A percentile compares a stretch with the other conserved stretches of the same genome.
phyloP scores from a whole-genome alignment of 1,140 invertebrate genomes.

The Calliopsis andreniformis region DNA sequence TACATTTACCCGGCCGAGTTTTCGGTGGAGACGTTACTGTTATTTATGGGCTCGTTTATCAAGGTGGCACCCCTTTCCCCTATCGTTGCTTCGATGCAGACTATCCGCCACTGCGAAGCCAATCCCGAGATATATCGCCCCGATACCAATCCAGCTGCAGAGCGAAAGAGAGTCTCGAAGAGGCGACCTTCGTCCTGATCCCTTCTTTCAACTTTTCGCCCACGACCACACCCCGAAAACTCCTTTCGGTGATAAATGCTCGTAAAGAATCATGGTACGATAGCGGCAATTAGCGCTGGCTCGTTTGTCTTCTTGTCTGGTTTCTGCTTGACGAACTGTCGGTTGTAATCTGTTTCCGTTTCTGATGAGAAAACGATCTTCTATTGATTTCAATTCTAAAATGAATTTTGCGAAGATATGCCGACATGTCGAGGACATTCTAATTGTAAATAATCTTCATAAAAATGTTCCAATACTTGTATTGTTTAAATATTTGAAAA shows the following conservation, averaged over 20 bases:
- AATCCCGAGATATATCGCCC: constrained; percentile 78
- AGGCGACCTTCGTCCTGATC: constrained; percentile 59
- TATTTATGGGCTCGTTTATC: constrained; percentile 81
- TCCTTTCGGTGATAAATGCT: constrained; percentile 66
- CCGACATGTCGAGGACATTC: too few relatives aligned
- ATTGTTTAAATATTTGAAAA: too few relatives aligned
- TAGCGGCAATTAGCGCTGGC: constrained; percentile 68
- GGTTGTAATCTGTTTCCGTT: too few relatives aligned
- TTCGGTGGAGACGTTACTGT: constrained; percentile 80
- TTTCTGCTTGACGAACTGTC: constrained; percentile 54
- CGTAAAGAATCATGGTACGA: constrained; percentile 61
- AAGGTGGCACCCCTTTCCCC: constrained; percentile 76
- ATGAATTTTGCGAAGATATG: too few relatives aligned
- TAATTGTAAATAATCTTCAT: too few relatives aligned
- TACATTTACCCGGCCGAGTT: constrained; percentile 75
- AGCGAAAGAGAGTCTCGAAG: constrained; percentile 49
- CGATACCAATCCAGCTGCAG: constrained; percentile 72
- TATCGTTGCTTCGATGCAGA: constrained; percentile 71
- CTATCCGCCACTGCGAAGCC: constrained; percentile 76
- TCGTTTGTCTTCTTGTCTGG: constrained; percentile 66
- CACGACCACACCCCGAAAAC: constrained; percentile 47
- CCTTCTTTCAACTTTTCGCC: constrained; percentile 71
- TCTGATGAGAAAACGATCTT: too few relatives aligned
- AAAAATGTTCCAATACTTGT: too few relatives aligned
- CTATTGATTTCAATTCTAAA: too few relatives aligned